Evolutionary conservation across 2,113 vertebrate genomes (phyloP).

Genomic region (Phodopus roborovskii): DNA sequence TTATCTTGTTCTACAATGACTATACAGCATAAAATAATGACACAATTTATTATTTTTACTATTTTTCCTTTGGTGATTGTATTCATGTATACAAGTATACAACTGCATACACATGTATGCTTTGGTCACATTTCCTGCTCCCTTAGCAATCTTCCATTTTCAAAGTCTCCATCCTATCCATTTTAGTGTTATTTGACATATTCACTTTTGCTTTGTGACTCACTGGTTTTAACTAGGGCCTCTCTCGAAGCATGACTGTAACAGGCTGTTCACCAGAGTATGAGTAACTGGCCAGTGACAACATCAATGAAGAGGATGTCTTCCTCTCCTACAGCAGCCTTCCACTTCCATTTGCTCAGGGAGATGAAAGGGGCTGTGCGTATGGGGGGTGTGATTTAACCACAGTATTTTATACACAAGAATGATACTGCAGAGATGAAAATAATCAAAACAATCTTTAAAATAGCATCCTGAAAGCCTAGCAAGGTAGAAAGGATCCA

Average conservation of each 20-base stretch:
- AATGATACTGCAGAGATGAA: neutral
- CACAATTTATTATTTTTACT: neutral
- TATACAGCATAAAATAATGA: neutral
- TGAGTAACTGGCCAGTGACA: neutral
- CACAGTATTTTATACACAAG: neutral
- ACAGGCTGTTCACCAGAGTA: no score
- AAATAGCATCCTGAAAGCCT: neutral
- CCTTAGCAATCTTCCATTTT: neutral
- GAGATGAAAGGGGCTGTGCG: neutral
- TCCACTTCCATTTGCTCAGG: neutral
- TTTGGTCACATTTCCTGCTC: neutral
- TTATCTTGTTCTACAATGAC: neutral
- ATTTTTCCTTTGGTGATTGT: neutral
- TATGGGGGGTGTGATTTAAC: neutral
- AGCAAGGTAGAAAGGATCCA: neutral
- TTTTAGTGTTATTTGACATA: neutral
- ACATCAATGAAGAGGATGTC: neutral
- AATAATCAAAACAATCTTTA: neutral
- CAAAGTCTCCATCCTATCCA: no score
- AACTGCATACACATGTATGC: no score
- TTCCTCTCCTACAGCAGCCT: no score
- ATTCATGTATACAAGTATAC: no score
- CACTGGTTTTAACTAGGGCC: neutral
- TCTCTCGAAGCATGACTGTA: neutral
- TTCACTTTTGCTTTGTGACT: neutral